Evolutionary conservation across 2,888 invertebrate species (phyloP), one percentile per base, ranked within the genome.

Genomic region (Dascillus cervinus): DNA sequence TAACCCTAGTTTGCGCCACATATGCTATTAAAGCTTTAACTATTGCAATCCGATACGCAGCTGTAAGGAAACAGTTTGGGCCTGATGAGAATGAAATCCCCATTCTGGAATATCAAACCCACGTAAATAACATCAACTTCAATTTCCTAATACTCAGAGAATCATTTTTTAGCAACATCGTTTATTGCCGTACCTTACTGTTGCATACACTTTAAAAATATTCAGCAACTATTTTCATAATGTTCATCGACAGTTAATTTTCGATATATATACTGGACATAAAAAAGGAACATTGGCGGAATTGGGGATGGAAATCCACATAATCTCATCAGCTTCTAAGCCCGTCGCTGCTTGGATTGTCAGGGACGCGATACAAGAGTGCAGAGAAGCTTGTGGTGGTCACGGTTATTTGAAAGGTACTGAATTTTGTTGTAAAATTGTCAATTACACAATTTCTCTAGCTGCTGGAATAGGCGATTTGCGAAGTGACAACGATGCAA

Each of bases 311-410:
- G 86, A 86, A 65, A 64, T 86, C 23, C 88, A 88, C 59, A 86
- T 81, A 11, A 55, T 88, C 9, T 85, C 86, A 0, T 83, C 81
- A 0, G 79, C 81, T 2, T 67, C 71, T 1, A 88, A 88, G 60
- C 83, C 88, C 0, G 59, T 89, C 10, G 77, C 83, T 46, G 79
- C 88, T 0, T 97, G 96, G 96, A 64, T 77, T 2, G 80, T 86
- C 13, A 71, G 86, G 20, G 88, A 91, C 66, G 86, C 79, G 10
- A 84, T 95, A 41, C 94, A 95, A 66, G 88, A 91, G 64, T 89
- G 89, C 51, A 70, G 96, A 35, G 95, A 95, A 66, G 84, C 89
- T 0, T 94, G 95, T 58, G 96, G 92, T 2, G 96, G 96, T 4
- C 95, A 96, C 64, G 96, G 96, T 0, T 96, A 92, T 57, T 62